Percentiles rank a stretch among this genome's conserved stretches.
Evolutionary conservation across 2,888 invertebrate species (phyloP).

Genomic region (Mesorhabditis sp.): DNA sequence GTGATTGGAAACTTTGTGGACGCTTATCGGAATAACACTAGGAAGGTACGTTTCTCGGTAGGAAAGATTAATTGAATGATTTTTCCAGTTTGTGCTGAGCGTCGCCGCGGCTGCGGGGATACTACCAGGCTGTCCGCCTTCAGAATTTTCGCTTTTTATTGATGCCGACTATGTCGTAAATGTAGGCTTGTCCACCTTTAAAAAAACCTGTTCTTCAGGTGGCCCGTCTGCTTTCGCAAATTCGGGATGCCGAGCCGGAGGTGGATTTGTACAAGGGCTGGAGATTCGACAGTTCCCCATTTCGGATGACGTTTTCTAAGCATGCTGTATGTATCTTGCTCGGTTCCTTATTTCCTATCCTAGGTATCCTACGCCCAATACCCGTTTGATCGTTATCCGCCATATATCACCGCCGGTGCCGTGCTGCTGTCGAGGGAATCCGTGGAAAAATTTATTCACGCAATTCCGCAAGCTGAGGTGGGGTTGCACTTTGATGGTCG

Average conservation of each 20-base stretch:
- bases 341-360: neutral
- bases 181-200: neutral
- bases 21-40: slow-evolving; percentile 47
- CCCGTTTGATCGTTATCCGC: slow-evolving; percentile 51
- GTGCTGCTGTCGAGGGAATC: slow-evolving; percentile 40
- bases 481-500: neutral
- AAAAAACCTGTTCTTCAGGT: neutral
- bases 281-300: slow-evolving; percentile 47
- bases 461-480: slow-evolving; percentile 23
- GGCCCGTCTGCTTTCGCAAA: neutral
- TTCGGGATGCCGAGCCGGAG: neutral
- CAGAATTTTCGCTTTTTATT: slow-evolving; percentile 44
- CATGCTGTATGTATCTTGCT: slow-evolving; percentile 29
- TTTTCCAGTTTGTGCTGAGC: slow-evolving; percentile 13
- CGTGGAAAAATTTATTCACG: slow-evolving; percentile 30
- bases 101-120: neutral
- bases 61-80: neutral
- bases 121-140: slow-evolving; percentile 15
- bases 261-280: slow-evolving; percentile 44
- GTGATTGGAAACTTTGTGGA: slow-evolving; percentile 39
- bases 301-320: slow-evolving; percentile 43
- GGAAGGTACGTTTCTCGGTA: slow-evolving; percentile 22
- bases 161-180: slow-evolving; percentile 51
- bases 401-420: slow-evolving; percentile 54
- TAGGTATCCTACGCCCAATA: slow-evolving; percentile 48